Base-by-base conservation (phyloP, 2,113 vertebrate genomes). In the Echinops telfairi region DNA sequence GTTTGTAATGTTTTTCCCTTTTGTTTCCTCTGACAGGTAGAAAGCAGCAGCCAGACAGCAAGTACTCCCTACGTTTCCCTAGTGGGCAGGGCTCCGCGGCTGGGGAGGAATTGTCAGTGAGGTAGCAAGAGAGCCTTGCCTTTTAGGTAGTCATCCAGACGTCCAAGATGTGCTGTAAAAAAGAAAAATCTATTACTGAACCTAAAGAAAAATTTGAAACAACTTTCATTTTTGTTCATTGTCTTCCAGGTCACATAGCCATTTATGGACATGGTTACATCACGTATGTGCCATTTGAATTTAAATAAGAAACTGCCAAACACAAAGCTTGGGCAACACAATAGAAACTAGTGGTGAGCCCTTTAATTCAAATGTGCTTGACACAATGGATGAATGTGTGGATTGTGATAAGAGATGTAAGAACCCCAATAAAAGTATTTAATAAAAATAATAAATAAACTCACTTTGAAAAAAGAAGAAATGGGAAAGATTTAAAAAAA, bases 251-350 rank as follows among this genome's bases (percentile, higher is more conserved):
- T 85, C 36, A 33, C n/a, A 23, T 16, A 83, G 57, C 47, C 23
- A 36, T 71, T 66, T 64, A 84, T 94, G 80, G 78, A 36, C 29
- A 47, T 85, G 58, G 20, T 84, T 88, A 60, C 6, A 38, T 57
- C 11, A 23, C 38, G 16, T 71, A 57, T n/a, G 15, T 47, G 38
- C 53, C 22, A 68, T 83, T 88, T 85, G 29, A 76, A 62, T 82
- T 94, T 93, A 82, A 85, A 78, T 3, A 83, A 38, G 62, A 86
- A 92, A 82, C 82, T 36, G 22, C 60, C 85, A 91, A 82, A 15
- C 53, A 64, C 10, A 92, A 47, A 77, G 5, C 77, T 53, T 91
- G 57, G 53, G 43, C 43, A 90, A 75, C 27, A 60, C 20, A 68
- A 8, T 40, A 68, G 31, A 87, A 76, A 33, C 57, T 84, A 40